Evolutionary conservation across 1,140 invertebrate species (phyloP).

Genomic region (Diorhabda carinulata): DNA sequence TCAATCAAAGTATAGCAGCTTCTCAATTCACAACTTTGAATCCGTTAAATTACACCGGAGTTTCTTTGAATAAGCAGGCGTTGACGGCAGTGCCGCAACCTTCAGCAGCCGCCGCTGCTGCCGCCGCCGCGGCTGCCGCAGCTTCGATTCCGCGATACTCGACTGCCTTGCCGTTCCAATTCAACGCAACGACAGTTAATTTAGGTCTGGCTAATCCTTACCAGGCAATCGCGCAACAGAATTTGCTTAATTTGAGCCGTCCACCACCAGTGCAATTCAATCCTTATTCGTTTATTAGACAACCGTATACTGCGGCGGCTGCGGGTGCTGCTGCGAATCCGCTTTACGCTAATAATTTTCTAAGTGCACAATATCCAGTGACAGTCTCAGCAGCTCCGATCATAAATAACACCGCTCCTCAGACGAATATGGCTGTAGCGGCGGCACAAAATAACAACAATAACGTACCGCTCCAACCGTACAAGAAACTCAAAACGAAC

Average conservation of each 20-base stretch:
- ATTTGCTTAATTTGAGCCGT: conserved; percentile 57
- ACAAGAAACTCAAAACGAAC: conserved; percentile 84
- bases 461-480: conserved; percentile 69
- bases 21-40: conserved; percentile 48
- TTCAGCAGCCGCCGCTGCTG: conserved; percentile 14
- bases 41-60: conserved; percentile 73
- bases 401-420: conserved; percentile 38
- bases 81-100: conserved; percentile 45
- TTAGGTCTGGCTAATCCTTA: conserved; percentile 41
- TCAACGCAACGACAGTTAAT: conserved; percentile 33
- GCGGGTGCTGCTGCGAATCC: conserved; percentile 40
- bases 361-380: conserved; percentile 44
- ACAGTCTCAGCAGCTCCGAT: conserved; percentile 43
- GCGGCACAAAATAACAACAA: conserved; percentile 49
- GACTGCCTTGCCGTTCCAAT: conserved; percentile 32
- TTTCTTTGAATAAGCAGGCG: conserved; percentile 64
- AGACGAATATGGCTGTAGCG: conserved; percentile 39
- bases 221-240: conserved; percentile 46
- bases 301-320: conserved; percentile 36
- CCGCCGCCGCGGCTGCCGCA: not conserved
- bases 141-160: conserved; percentile 28
- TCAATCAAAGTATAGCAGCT: conserved; percentile 47
- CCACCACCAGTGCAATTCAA: conserved; percentile 52
- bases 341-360: conserved; percentile 47
- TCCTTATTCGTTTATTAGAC: conserved; percentile 48